Evolutionary conservation across 2,888 invertebrate genomes (phyloP).

Genomic region (Leptopilina syphax): DNA sequence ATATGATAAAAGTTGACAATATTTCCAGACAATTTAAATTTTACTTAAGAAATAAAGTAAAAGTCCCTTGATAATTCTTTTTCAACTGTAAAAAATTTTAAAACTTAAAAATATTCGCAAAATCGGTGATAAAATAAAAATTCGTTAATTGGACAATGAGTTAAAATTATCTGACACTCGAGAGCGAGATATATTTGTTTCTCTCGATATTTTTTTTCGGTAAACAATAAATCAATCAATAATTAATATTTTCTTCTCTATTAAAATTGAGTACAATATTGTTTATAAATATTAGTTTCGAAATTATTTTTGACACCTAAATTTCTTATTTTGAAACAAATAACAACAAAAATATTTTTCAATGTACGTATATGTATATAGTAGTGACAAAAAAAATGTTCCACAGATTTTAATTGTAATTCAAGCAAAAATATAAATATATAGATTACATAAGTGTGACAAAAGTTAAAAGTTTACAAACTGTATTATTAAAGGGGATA

Average conservation of each 20-base stretch:
- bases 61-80: too few relatives aligned
- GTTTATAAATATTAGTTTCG: not conserved
- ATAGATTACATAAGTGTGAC: not conserved
- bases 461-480: slow-evolving; percentile 16
- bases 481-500: slow-evolving; percentile 11
- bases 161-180: too few relatives aligned
- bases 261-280: not conserved
- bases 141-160: too few relatives aligned
- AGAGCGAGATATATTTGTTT: not conserved
- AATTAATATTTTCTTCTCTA: not conserved
- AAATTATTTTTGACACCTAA: slow-evolving; percentile 1
- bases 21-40: too few relatives aligned
- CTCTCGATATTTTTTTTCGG: not conserved
- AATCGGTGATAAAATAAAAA: too few relatives aligned
- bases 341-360: too few relatives aligned
- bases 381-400: not conserved
- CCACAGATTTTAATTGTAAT: slow-evolving; percentile 11
- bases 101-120: too few relatives aligned
- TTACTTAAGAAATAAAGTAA: too few relatives aligned
- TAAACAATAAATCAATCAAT: slow-evolving; percentile 2
- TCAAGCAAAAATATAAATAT: not conserved
- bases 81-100: too few relatives aligned
- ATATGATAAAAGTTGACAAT: too few relatives aligned
- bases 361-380: not conserved
- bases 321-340: not conserved